Percentiles rank a stretch among this genome's conserved stretches.
Conservation (phyloP, 2,113 vertebrate species). For the Tragelaphus buxtoni region DNA sequence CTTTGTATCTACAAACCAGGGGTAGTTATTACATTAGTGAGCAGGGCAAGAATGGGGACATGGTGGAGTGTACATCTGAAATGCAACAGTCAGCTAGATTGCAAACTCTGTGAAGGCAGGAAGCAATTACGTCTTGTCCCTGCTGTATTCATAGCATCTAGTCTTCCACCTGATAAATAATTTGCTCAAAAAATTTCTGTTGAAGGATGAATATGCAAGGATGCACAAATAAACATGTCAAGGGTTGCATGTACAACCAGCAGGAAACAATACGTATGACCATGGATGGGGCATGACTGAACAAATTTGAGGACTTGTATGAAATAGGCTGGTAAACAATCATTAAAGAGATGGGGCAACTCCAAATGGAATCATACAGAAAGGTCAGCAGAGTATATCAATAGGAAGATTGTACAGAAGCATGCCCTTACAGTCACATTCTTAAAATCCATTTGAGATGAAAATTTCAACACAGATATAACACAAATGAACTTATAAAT, state of each 20-base stretch:
- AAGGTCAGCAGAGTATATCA: background rate
- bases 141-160: background rate
- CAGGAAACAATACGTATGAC: background rate
- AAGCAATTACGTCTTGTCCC: background rate
- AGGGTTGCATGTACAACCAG: background rate
- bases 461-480: background rate
- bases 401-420: background rate
- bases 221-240: fast-evolving
- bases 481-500: background rate
- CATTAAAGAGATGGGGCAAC: background rate
- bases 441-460: background rate
- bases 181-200: background rate
- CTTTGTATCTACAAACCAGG: background rate
- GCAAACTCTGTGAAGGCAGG: background rate
- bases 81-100: background rate
- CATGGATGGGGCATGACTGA: background rate
- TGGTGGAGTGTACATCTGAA: background rate
- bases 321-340: background rate
- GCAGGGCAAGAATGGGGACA: background rate
- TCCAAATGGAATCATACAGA: background rate
- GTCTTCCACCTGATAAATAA: background rate
- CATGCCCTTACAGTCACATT: background rate
- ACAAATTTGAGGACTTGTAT: background rate
- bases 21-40: background rate
- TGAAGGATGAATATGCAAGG: background rate